Evolutionary conservation across 2,797 vertebrate species (phyloP).

Genomic region (Dromococcyx pavoninus): DNA sequence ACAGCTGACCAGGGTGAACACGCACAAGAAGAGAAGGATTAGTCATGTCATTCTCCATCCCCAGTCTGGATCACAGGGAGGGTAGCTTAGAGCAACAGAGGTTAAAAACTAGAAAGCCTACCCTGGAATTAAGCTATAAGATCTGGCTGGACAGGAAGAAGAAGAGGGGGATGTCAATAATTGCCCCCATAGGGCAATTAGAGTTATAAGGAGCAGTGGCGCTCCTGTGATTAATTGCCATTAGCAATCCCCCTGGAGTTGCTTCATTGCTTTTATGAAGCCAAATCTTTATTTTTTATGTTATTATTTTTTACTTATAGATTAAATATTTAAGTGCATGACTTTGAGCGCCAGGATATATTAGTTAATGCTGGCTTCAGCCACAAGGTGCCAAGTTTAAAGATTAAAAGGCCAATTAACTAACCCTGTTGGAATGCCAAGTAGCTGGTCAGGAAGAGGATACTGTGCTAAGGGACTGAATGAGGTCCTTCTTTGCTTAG

Average conservation of each 20-base stretch:
- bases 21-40: neutral
- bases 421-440: constrained; percentile 49
- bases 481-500: neutral
- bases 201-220: constrained; percentile 35
- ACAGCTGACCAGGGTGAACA: neutral
- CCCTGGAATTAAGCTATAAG: constrained; percentile 35
- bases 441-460: neutral
- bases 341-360: constrained; percentile 62
- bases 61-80: neutral
- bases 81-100: neutral
- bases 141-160: constrained; percentile 15
- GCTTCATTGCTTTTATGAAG: constrained; percentile 59
- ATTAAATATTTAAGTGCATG: constrained; percentile 67
- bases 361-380: constrained; percentile 56
- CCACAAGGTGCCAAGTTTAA: constrained; percentile 66
- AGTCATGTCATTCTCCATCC: neutral
- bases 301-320: constrained; percentile 68
- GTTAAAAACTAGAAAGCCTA: constrained; percentile 25
- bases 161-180: constrained; percentile 11
- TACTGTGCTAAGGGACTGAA: neutral
- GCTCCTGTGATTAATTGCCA: constrained; percentile 53
- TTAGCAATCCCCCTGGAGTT: constrained; percentile 42
- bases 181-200: constrained; percentile 63
- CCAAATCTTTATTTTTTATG: constrained; percentile 59
- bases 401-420: constrained; percentile 67